Conservation (phyloP, 2,888 invertebrate species). For the Pollenia amentaria region DNA sequence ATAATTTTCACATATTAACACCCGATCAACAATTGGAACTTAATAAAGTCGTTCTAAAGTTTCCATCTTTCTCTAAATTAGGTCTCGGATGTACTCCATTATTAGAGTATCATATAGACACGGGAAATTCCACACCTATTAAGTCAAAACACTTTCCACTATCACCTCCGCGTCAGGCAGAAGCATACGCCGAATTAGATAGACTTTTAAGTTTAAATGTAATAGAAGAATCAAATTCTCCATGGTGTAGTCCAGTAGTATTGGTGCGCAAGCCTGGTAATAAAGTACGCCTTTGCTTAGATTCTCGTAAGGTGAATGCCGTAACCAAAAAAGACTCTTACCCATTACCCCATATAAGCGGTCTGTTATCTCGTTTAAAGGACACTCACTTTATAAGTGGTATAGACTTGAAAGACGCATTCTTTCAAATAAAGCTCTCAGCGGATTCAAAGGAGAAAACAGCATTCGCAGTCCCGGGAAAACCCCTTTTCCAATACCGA, state of each 20-base stretch:
- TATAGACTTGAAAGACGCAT: slow-evolving; percentile 63
- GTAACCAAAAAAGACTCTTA: slow-evolving; percentile 63
- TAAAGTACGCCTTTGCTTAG: slow-evolving; percentile 49
- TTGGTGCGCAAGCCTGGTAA: slow-evolving; percentile 35
- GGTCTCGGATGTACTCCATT: slow-evolving; percentile 29
- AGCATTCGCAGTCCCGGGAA: slow-evolving; percentile 76
- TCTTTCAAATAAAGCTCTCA: slow-evolving; percentile 55
- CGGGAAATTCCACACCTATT: slow-evolving; percentile 42
- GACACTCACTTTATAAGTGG: slow-evolving; percentile 65
- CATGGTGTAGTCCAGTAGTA: slow-evolving; percentile 40
- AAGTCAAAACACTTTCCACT: slow-evolving; percentile 44
- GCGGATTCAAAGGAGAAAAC: slow-evolving; percentile 72
- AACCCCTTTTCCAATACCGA: slow-evolving; percentile 25
- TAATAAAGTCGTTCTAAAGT: slow-evolving; percentile 7
- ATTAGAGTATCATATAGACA: slow-evolving; percentile 38
- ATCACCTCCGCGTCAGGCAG: slow-evolving; percentile 36
- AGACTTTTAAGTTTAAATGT: slow-evolving; percentile 52
- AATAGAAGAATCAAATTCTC: slow-evolving; percentile 60
- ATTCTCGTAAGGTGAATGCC: background rate
- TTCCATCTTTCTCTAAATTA: slow-evolving; percentile 29
- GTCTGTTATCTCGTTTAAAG: slow-evolving; percentile 53
- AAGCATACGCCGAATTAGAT: slow-evolving; percentile 63
- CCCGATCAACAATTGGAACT: slow-evolving; percentile 30
- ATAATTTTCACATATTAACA: slow-evolving; percentile 19
- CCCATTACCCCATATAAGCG: slow-evolving; percentile 66